A percentile compares a stretch with the other conserved stretches of the same genome.
phyloP scores from a whole-genome alignment of 2,888 invertebrate genomes.

The Caenorhabditis japonica region DNA sequence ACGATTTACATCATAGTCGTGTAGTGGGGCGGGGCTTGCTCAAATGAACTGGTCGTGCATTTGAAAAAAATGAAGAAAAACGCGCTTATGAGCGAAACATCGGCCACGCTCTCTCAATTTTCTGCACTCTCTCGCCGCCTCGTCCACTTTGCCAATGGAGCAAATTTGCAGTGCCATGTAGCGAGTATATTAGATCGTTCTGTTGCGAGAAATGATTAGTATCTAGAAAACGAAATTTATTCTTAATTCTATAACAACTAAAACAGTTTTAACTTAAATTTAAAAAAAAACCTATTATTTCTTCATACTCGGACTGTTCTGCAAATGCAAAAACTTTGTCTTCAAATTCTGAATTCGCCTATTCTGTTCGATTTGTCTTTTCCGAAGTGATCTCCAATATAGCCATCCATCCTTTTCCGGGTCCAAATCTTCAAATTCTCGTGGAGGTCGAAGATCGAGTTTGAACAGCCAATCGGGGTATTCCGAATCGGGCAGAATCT shows the following conservation, averaged over 20 bases:
- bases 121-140: too few relatives aligned
- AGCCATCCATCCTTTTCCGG: conserved; percentile 73
- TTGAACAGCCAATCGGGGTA: conserved; percentile 79
- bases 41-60: too few relatives aligned
- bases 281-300: conserved; percentile 15
- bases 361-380: conserved; percentile 68
- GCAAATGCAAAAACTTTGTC: conserved; percentile 66
- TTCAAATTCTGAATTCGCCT: conserved; percentile 66
- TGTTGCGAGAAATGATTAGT: too few relatives aligned
- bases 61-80: too few relatives aligned
- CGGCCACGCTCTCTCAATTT: too few relatives aligned
- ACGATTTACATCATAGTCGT: too few relatives aligned
- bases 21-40: too few relatives aligned
- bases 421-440: conserved; percentile 71
- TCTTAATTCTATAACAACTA: conserved; percentile 5
- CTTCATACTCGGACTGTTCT: conserved; percentile 67
- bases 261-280: not conserved
- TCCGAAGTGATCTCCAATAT: conserved; percentile 71
- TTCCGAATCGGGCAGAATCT: conserved; percentile 78
- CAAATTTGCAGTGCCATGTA: too few relatives aligned
- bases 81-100: too few relatives aligned
- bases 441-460: conserved; percentile 64
- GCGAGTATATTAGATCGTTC: too few relatives aligned
- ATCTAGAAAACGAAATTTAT: too few relatives aligned
- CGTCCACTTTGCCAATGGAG: too few relatives aligned